Base-by-base conservation (phyloP, 2,113 vertebrate genomes). In the Okapia johnstoni region DNA sequence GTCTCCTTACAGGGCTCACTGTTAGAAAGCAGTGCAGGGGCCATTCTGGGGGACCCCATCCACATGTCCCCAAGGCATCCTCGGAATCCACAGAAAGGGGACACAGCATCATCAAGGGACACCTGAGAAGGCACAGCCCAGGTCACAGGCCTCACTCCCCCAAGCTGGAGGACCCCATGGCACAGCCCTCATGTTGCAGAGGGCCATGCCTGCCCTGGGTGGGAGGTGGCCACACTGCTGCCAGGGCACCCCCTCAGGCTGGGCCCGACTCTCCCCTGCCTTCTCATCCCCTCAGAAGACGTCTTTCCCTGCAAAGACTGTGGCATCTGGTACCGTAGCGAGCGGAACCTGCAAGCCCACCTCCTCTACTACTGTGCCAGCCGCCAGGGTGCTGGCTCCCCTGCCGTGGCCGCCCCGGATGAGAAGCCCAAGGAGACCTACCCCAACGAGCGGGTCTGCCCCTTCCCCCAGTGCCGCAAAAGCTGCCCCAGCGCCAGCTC, bases 361-460 rank as follows among this genome's bases (percentile, higher is more conserved):
- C 99, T 99, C n/a, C 99, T 99, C 98, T 99, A 99, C 97, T 99
- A 99, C 99, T 99, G 99, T 0, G 99, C 99, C 98, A 99, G 99
- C 98, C 99, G 99, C 7, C 99, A 99, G 98, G 99, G 99, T 80
- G 96, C 99, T 5, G 85, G 97, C 40, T 99, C 99, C 0, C 98
- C 99, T 0, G 98, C 99, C 1, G 0, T 54, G 0, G 98, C 99
- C 0, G 97, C 99, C 2, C 0, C 89, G 0, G 99, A 99, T 0
- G 99, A 99, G 96, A 99, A 99, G 79, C 98, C 99, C 97, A 99
- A 99, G 98, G 99, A 99, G 70, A 98, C 99, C 0, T 99, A 99
- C 98, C 99, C 99, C 98, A 99, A 99, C 1, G 99, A 99, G 96
- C 99, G 99, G 4, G 9, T 99, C 94, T 99, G 99, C 94, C 99